Evolutionary conservation across 1,140 invertebrate species (phyloP).

Genomic region (Heliconius melpomene): DNA sequence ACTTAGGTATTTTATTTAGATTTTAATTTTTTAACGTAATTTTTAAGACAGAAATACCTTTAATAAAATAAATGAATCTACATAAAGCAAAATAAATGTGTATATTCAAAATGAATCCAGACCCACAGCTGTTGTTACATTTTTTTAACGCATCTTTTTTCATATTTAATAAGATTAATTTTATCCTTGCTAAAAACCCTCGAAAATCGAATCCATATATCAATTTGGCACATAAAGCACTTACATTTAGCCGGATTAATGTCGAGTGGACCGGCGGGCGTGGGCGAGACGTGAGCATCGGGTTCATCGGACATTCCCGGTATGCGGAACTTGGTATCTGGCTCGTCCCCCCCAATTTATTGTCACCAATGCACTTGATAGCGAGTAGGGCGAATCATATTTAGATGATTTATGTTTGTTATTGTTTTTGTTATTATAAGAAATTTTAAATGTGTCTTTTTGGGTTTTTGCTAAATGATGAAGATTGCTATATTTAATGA

Average conservation of each 20-base stretch:
- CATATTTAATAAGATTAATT: neutral
- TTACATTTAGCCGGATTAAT: constrained; percentile 37
- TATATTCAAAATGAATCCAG: too few species aligned
- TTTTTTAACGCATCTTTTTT: neutral
- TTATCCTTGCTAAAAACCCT: neutral
- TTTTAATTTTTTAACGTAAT: neutral
- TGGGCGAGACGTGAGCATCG: constrained; percentile 53
- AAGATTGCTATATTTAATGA: too few species aligned
- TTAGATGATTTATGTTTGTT: neutral
- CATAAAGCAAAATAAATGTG: too few species aligned
- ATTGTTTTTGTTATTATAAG: neutral
- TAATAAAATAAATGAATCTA: too few species aligned
- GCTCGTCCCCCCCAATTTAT: constrained; percentile 33
- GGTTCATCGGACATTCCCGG: constrained; percentile 65
- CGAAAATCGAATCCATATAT: constrained; percentile 21
- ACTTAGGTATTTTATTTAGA: neutral
- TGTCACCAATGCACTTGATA: constrained; percentile 32
- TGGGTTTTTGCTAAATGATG: too few species aligned
- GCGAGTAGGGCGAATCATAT: constrained; percentile 29
- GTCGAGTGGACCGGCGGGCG: constrained; percentile 42
- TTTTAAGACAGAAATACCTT: too few species aligned
- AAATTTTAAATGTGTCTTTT: neutral
- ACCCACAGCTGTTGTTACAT: too few species aligned
- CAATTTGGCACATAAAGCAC: constrained; percentile 35
- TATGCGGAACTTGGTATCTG: constrained; percentile 58